Percentiles rank a stretch among this genome's conserved stretches.
These are phyloP conservation scores for Oscheius myriophilus DNA, from an alignment of 2,888 invertebrate species.

Conservation along the genomic window DNA sequence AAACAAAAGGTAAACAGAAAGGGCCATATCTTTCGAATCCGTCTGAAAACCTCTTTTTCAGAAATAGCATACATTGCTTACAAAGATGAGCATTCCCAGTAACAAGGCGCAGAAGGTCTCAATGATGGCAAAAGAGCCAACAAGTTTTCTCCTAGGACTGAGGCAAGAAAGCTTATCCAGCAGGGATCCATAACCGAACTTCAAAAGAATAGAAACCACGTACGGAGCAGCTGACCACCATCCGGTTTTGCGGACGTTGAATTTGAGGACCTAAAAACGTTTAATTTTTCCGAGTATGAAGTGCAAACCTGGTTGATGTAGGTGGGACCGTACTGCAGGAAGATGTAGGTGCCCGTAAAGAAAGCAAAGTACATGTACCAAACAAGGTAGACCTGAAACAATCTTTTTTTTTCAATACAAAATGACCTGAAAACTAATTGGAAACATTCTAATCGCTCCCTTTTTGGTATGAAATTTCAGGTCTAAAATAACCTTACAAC, in stretches of 20 bases:
- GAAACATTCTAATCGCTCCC: background rate
- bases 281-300: too few relatives aligned
- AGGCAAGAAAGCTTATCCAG: slow-evolving; percentile 32
- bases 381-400: slow-evolving; percentile 31
- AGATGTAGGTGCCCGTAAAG: slow-evolving; percentile 42
- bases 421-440: too few relatives aligned
- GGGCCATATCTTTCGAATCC: slow-evolving; percentile 25
- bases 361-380: slow-evolving; percentile 45
- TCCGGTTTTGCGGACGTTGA: slow-evolving; percentile 32
- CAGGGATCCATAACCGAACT: slow-evolving; percentile 38
- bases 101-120: slow-evolving; percentile 25
- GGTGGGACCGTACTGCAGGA: slow-evolving; percentile 42
- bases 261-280: slow-evolving; percentile 33
- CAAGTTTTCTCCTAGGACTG: slow-evolving; percentile 1
- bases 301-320: slow-evolving; percentile 45
- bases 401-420: too few relatives aligned
- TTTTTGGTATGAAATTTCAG: background rate
- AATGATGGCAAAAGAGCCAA: slow-evolving; percentile 3
- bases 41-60: slow-evolving; percentile 24
- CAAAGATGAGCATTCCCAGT: slow-evolving; percentile 31
- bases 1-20: slow-evolving; percentile 37
- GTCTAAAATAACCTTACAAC: too few relatives aligned
- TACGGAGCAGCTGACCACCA: slow-evolving; percentile 38
- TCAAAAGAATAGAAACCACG: slow-evolving; percentile 34
- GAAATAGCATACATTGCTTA: slow-evolving; percentile 1